Conservation (phyloP, 2,113 vertebrate genomes). For the Cygnus buccinator region DNA sequence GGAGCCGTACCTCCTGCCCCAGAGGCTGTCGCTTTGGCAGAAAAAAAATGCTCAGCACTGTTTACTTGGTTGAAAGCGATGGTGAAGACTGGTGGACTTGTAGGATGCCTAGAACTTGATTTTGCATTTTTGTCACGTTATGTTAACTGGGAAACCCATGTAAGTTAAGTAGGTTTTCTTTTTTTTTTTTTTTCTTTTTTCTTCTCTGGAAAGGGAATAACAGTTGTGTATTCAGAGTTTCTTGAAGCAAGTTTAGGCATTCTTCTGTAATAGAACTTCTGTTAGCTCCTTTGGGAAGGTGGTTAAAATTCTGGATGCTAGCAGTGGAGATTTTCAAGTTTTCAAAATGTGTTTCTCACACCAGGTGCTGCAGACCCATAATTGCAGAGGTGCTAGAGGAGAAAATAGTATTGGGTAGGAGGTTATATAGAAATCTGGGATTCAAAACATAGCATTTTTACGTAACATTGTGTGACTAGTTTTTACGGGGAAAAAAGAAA, state of each 20-base stretch:
- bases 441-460: neutral
- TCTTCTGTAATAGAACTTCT: neutral
- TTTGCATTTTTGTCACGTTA: neutral
- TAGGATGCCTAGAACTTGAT: neutral
- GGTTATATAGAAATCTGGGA: neutral
- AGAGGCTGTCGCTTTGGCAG: neutral
- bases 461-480: neutral
- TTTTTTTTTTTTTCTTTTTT: fast-evolving
- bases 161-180: neutral
- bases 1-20: neutral
- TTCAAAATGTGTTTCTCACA: neutral
- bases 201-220: neutral
- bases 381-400: neutral
- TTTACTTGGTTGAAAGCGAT: neutral
- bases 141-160: neutral
- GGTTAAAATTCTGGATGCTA: neutral
- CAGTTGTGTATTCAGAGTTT: neutral
- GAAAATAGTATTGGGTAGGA: neutral
- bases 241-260: neutral
- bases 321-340: neutral
- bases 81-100: neutral
- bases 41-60: neutral
- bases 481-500: neutral
- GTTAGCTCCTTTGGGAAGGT: neutral
- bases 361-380: neutral